Percentiles rank a stretch among this genome's conserved stretches.
These are phyloP conservation scores for Phylloscopus trochiloides DNA, from an alignment of 2,113 vertebrate species.

Conservation along the genomic window DNA sequence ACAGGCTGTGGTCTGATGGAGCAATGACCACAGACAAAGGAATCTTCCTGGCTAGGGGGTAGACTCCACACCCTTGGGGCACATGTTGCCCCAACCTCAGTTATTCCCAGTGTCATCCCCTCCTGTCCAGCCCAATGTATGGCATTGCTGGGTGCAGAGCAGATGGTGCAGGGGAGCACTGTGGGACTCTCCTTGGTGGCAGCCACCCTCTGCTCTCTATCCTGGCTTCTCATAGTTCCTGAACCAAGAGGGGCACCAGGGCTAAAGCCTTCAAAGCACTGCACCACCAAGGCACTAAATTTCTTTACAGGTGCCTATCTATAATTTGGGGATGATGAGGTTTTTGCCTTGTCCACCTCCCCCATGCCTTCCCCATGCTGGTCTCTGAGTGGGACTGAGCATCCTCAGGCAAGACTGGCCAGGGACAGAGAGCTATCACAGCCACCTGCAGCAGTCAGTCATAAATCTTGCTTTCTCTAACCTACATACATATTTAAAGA, in stretches of 20 bases:
- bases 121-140: accelerated
- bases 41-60: not conserved
- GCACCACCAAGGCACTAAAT: not conserved
- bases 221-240: not conserved
- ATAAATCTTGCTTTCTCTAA: slow-evolving; percentile 6
- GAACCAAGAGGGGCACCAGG: not conserved
- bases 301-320: not conserved
- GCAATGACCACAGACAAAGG: not conserved
- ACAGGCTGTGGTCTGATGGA: not conserved
- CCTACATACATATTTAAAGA: slow-evolving; percentile 18
- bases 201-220: not conserved
- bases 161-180: not conserved
- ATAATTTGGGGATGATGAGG: not conserved
- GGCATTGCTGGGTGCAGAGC: not conserved
- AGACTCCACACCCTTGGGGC: not conserved
- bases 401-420: not conserved
- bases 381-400: not conserved
- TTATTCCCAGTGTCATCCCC: not conserved
- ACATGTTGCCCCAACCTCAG: not conserved
- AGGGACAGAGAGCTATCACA: not conserved
- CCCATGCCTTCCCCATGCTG: too few species aligned
- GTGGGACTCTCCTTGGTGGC: not conserved
- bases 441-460: not conserved
- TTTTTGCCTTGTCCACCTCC: not conserved
- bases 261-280: not conserved